phyloP scores from a whole-genome alignment of 2,888 invertebrate genomes.

The Synergus itoensis region DNA sequence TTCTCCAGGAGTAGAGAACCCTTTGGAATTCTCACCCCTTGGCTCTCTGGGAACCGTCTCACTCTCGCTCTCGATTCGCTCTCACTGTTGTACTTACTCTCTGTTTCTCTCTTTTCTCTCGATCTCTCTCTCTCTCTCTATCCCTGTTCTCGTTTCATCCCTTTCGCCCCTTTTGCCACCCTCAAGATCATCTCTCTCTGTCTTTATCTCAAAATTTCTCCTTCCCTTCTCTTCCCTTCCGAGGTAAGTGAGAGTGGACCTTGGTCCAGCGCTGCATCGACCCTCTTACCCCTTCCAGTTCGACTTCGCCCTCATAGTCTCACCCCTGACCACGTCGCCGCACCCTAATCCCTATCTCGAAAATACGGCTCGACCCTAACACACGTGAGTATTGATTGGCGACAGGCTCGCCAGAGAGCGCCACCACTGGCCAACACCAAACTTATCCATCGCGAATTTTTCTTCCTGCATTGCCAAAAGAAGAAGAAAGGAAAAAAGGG shows the following conservation, averaged over 20 bases:
- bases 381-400: slow-evolving; percentile 73
- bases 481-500: neutral
- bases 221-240: slow-evolving; percentile 55
- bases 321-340: slow-evolving; percentile 70
- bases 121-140: slow-evolving; percentile 50
- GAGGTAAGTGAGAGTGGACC: slow-evolving; percentile 75
- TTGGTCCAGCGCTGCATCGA: slow-evolving; percentile 77
- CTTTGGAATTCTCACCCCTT: slow-evolving; percentile 74
- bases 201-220: slow-evolving; percentile 53
- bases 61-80: slow-evolving; percentile 75
- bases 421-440: slow-evolving; percentile 62
- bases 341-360: slow-evolving; percentile 75
- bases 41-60: slow-evolving; percentile 68
- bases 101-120: slow-evolving; percentile 46
- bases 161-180: slow-evolving; percentile 39
- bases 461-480: neutral
- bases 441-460: slow-evolving; percentile 10
- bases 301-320: slow-evolving; percentile 59
- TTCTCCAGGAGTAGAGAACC: slow-evolving; percentile 71
- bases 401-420: slow-evolving; percentile 71
- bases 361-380: slow-evolving; percentile 69
- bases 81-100: slow-evolving; percentile 60
- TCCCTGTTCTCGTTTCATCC: slow-evolving; percentile 37
- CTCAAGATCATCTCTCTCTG: slow-evolving; percentile 47
- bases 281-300: slow-evolving; percentile 70